Conservation (phyloP, 2,113 vertebrate genomes). For the Naja naja region DNA sequence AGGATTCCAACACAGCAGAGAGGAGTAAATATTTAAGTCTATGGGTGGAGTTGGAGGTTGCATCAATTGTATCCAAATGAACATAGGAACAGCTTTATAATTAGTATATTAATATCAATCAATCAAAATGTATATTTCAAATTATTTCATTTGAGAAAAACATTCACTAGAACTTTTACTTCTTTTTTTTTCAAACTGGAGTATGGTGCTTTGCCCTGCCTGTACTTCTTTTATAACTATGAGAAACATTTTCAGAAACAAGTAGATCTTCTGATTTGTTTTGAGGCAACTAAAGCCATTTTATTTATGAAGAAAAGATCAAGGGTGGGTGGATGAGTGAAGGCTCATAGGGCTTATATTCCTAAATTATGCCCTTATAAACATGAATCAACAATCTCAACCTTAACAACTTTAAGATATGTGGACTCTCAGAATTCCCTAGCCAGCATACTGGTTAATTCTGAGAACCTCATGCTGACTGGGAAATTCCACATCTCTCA, state of each 20-base stretch:
- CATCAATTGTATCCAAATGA: neutral
- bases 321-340: neutral
- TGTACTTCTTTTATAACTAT: constrained; percentile 4
- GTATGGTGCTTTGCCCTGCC: neutral
- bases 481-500: neutral
- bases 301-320: neutral
- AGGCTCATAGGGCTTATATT: neutral
- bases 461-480: neutral
- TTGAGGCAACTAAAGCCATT: constrained; percentile 10
- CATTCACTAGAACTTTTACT: constrained; percentile 15
- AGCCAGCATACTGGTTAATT: neutral
- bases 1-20: neutral
- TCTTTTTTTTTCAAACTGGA: constrained; percentile 26
- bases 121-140: constrained; percentile 29
- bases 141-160: constrained; percentile 3
- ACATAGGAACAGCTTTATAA: neutral
- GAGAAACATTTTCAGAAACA: constrained; percentile 3
- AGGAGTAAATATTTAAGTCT: neutral
- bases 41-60: neutral
- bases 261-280: neutral
- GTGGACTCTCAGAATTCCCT: neutral
- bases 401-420: neutral
- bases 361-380: neutral
- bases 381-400: neutral
- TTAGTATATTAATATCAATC: constrained; percentile 14